phyloP scores from a whole-genome alignment of 2,113 vertebrate species.

The Seriola quinqueradiata region DNA sequence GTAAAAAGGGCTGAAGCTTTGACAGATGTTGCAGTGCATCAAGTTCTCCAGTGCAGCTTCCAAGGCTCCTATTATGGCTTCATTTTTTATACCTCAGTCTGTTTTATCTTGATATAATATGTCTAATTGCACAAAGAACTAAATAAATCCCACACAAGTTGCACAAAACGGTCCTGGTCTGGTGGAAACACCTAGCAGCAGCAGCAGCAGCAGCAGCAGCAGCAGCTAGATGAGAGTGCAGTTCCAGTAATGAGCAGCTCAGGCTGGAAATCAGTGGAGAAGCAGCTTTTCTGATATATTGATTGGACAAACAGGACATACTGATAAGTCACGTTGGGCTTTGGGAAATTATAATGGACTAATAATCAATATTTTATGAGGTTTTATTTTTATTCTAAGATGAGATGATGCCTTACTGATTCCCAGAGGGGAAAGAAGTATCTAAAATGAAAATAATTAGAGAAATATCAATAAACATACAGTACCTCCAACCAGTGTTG shows the following conservation, averaged over 20 bases:
- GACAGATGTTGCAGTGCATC: no score
- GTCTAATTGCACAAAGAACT: neutral
- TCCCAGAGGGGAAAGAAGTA: no score
- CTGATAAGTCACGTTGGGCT: neutral
- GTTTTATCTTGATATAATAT: neutral
- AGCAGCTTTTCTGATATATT: neutral
- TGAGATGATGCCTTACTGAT: no score
- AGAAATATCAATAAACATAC: no score
- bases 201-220: constrained; percentile 7
- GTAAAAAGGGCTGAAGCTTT: no score
- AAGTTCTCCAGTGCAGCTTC: neutral
- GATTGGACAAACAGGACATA: no score
- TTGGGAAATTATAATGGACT: neutral
- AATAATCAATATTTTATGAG: no score
- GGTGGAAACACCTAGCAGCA: constrained; percentile 53
- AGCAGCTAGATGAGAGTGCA: neutral
- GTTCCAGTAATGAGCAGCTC: neutral
- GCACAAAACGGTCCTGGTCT: neutral
- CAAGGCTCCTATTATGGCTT: neutral
- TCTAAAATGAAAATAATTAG: no score
- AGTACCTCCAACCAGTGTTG: no score
- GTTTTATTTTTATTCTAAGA: no score
- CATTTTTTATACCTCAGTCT: neutral
- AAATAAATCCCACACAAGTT: neutral
- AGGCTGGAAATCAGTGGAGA: neutral